phyloP scores from a whole-genome alignment of 2,113 vertebrate genomes.

The Carettochelys insculpta region DNA sequence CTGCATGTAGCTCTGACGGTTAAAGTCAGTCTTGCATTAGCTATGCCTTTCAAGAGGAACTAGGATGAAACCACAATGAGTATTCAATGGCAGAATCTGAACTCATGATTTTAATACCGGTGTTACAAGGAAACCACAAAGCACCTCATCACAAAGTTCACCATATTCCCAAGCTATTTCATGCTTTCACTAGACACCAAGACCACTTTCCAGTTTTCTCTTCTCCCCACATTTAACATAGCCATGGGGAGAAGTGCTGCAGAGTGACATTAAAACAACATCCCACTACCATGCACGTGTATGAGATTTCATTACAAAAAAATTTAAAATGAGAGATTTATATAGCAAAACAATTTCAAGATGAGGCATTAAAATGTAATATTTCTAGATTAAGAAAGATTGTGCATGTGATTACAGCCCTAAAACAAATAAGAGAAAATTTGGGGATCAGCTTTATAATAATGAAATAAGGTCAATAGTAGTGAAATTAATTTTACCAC shows the following conservation, averaged over 20 bases:
- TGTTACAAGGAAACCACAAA: background rate
- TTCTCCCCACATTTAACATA: background rate
- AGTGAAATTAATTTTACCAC: slow-evolving; percentile 25
- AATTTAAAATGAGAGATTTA: background rate
- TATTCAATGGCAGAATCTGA: background rate
- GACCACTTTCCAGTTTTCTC: background rate
- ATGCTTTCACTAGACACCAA: background rate
- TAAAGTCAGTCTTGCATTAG: background rate
- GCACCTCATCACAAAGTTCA: background rate
- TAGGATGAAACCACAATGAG: background rate
- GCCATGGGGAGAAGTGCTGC: background rate
- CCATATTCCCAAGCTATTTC: background rate
- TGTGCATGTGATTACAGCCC: background rate
- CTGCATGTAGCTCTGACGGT: background rate
- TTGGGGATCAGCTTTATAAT: background rate
- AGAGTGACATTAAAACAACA: background rate
- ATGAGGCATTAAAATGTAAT: background rate
- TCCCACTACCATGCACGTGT: background rate
- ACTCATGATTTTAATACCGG: background rate
- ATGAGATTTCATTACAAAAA: background rate
- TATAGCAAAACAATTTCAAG: background rate
- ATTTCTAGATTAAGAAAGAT: background rate
- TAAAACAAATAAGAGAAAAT: slow-evolving; percentile 28
- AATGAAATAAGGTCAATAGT: slow-evolving; percentile 1
- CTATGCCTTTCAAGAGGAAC: background rate